Evolutionary conservation across 1,140 invertebrate genomes (phyloP).

Genomic region (Trachymyrmex cornetzi): DNA sequence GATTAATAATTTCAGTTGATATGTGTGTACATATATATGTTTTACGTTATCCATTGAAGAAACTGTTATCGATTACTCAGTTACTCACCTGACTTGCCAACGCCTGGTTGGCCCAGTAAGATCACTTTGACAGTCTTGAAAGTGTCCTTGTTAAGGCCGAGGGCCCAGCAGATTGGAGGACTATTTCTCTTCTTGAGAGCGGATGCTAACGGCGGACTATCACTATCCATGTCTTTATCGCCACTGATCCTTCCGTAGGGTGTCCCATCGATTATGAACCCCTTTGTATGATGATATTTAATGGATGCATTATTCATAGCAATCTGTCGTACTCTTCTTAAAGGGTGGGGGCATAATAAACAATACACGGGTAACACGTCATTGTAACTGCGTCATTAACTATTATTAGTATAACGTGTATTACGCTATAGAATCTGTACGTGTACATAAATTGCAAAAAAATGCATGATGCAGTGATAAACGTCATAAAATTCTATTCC

Average conservation of each 20-base stretch:
- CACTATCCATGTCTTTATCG: conserved; percentile 67
- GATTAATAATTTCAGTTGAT: not conserved
- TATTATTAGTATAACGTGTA: conserved; percentile 46
- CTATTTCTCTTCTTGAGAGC: conserved; percentile 67
- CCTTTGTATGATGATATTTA: conserved; percentile 66
- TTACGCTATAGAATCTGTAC: not conserved
- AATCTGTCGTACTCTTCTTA: conserved; percentile 33
- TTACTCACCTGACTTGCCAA: conserved; percentile 92
- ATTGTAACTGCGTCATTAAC: conserved; percentile 26
- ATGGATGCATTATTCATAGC: conserved; percentile 60
- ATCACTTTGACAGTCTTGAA: conserved; percentile 88
- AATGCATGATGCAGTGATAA: no score
- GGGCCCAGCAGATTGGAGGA: conserved; percentile 66
- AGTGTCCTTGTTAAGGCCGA: conserved; percentile 74
- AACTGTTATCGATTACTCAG: conserved; percentile 80
- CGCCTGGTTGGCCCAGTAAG: conserved; percentile 92
- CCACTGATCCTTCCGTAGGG: conserved; percentile 48
- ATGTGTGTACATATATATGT: not conserved
- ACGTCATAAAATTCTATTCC: not conserved
- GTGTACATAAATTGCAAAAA: not conserved
- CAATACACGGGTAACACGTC: conserved; percentile 29
- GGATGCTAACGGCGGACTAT: conserved; percentile 60
- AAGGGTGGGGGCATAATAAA: conserved; percentile 47
- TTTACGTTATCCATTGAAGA: not conserved
- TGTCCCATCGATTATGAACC: conserved; percentile 68